Conservation (phyloP, 2,888 invertebrate species). For the Lypha dubia region DNA sequence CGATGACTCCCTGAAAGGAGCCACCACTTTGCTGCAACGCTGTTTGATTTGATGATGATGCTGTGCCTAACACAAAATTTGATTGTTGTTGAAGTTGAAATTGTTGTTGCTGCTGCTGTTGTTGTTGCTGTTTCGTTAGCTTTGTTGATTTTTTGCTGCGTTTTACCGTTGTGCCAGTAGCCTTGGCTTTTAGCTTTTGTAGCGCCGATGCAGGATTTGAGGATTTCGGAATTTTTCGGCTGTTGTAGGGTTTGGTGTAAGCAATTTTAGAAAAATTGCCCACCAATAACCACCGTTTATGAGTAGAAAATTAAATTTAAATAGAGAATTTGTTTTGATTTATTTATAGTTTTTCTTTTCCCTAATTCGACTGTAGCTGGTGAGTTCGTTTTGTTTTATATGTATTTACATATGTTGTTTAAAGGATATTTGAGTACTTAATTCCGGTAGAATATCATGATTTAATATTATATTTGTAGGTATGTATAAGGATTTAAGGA, state of each 20-base stretch:
- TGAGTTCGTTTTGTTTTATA: slow-evolving; percentile 40
- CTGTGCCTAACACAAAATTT: slow-evolving; percentile 66
- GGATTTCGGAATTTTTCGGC: slow-evolving; percentile 81
- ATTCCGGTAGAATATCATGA: slow-evolving; percentile 43
- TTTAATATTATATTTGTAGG: slow-evolving; percentile 28
- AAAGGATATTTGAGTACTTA: slow-evolving; percentile 46
- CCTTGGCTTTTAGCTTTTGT: slow-evolving; percentile 81
- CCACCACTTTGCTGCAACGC: slow-evolving; percentile 69
- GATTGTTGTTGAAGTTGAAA: slow-evolving; percentile 39
- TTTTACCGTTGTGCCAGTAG: slow-evolving; percentile 77
- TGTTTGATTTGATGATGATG: slow-evolving; percentile 64
- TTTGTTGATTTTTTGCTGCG: slow-evolving; percentile 75
- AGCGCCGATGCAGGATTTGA: slow-evolving; percentile 78
- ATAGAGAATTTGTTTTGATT: slow-evolving; percentile 4
- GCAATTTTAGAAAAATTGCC: slow-evolving; percentile 76
- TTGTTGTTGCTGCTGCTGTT: slow-evolving; percentile 56
- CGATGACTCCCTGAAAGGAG: slow-evolving; percentile 70
- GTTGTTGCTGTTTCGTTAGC: slow-evolving; percentile 67
- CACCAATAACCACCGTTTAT: slow-evolving; percentile 73
- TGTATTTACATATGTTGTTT: slow-evolving; percentile 1
- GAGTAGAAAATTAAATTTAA: slow-evolving; percentile 51
- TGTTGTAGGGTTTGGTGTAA: slow-evolving; percentile 75
- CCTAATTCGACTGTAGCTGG: slow-evolving; percentile 14
- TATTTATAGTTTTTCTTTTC: background rate
- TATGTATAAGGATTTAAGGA: slow-evolving; percentile 59